Base-by-base conservation (phyloP, 2,113 vertebrate genomes). In the Rhipidura dahli region DNA sequence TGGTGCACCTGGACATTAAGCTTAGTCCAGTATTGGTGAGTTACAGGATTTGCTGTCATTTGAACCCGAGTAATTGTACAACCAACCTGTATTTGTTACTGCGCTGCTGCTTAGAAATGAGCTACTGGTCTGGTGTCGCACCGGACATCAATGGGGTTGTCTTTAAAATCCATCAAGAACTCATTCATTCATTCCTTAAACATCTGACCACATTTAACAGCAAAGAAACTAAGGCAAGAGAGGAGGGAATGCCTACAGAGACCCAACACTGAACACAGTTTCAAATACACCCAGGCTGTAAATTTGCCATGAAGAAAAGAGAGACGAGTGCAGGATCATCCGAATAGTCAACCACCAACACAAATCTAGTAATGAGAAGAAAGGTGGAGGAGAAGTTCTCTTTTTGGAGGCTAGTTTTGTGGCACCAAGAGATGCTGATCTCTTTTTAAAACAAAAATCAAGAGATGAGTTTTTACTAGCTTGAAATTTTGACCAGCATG, bases 381-480 rank as follows among this genome's bases (percentile, higher is more conserved):
- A 87, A 90, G 31, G 11, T 9, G 19, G n/a, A 82, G n/a, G 23
- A 71, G 3, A 75, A 11, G 33, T 30, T 82, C 10, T 7, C 22
- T 65, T 70, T 81, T 24, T 47, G 22, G 16, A 81, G 19, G 16
- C 28, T 60, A 50, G 35, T 21, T 78, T 65, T 61, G 22, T 37
- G 15, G 71, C 56, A 93, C 31, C 15, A 53, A 51, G 56, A 63
- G 31, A 53, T 40, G 11, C 23, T 51, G 26, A 54, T 42, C 9
- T 11, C 10, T 70, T 91, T 59, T 61, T 8, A 40, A 89, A 87
- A 73, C 18, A 93, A 65, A 89, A 84, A 70, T 69, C 33, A 90
- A 78, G 54, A 87, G 9, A 45, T 49, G 0, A 81, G 30, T 57
- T 60, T n/a, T 83, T 53, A 61, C 7, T 37, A 61, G 19, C 37